Base-by-base conservation (phyloP, 2,888 invertebrate species). In the Hedya salicella region DNA sequence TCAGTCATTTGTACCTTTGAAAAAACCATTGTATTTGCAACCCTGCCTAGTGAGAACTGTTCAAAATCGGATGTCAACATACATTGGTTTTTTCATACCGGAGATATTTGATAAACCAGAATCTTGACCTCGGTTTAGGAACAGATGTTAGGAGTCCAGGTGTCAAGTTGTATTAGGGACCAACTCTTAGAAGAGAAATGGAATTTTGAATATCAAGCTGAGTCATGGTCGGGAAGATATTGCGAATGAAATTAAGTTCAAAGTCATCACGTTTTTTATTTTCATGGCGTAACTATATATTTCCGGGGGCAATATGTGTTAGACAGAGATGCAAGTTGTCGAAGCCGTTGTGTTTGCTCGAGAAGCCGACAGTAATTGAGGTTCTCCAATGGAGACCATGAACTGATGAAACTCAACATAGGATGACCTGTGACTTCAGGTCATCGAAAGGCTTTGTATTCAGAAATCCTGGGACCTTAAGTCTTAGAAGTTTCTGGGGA, bases 161-260 rank as follows among this genome's bases (percentile, higher is more conserved):
- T 36, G 36, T 36, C 36, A 36, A 8, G 8, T 36, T 36, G 9
- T 5, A 9, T 36, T 9, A 36, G 9, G 2, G 36, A 36, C 11
- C 2, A 36, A 9, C 11, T 11, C 11, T 6, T 36, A 6, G 6
- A 0, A 2, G 32, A 11, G 1, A 11, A 11, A 36, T 36, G 36
- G 11, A 3, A 36, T 36, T 9, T 36, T 36, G 36, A 36, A 36
- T 36, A 36, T 11, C 36, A 36, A 36, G 50, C 11, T 9, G 36
- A 59, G n/a, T n/a, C 48, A 50, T 56, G 59, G 63, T 30, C 6
- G 50, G 53, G 53, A 52, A 42, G 42, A 48, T 40, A 49, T 50
- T 19, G 64, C 25, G 42, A 64, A 59, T 64, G 40, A 64, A 64
- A 64, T 64, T 65, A 57, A 59, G 52, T 65, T 36, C 53, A 53